Percentiles rank a stretch among this genome's conserved stretches.
These are phyloP conservation scores for Ichneumoninae sp. DNA, from an alignment of 2,888 invertebrate species.

Conservation along the genomic window DNA sequence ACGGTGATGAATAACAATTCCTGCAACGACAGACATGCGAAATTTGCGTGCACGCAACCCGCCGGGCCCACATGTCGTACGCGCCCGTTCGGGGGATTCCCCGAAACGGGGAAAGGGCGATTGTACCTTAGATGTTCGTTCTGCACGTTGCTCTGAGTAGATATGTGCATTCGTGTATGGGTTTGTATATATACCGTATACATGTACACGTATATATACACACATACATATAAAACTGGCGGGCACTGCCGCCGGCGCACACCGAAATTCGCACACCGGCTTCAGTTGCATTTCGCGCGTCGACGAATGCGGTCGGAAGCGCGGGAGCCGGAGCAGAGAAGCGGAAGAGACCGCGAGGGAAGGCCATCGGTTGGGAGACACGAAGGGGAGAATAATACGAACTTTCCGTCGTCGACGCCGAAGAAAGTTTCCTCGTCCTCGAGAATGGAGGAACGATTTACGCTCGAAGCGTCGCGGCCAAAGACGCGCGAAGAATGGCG, in stretches of 20 bases:
- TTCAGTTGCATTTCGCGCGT: slow-evolving; percentile 68
- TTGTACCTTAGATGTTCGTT: slow-evolving; percentile 4
- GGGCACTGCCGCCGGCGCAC: slow-evolving; percentile 43
- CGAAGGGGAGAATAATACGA: slow-evolving; percentile 1
- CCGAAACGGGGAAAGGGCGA: not conserved
- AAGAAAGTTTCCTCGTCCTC: not conserved
- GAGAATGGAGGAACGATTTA: slow-evolving; percentile 9
- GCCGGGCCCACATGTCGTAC: slow-evolving; percentile 5
- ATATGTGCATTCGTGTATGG: not conserved
- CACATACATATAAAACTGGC: slow-evolving; percentile 11
- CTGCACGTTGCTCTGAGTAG: not conserved
- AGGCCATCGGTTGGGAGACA: not conserved
- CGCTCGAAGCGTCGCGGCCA: not conserved
- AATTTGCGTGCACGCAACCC: slow-evolving; percentile 45
- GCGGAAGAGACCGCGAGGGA: not conserved
- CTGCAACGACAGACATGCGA: not conserved
- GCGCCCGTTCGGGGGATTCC: not conserved
- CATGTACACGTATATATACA: not conserved
- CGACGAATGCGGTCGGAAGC: slow-evolving; percentile 51
- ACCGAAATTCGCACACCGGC: slow-evolving; percentile 55
- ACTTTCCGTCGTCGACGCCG: not conserved
- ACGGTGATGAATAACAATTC: not conserved
- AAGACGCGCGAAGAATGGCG: not conserved
- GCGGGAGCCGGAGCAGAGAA: not conserved
- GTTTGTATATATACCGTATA: slow-evolving; percentile 3